Evolutionary conservation across 2,113 vertebrate genomes (phyloP), one percentile per base, ranked within the genome.

Genomic region (Psilopogon haemacephalus): DNA sequence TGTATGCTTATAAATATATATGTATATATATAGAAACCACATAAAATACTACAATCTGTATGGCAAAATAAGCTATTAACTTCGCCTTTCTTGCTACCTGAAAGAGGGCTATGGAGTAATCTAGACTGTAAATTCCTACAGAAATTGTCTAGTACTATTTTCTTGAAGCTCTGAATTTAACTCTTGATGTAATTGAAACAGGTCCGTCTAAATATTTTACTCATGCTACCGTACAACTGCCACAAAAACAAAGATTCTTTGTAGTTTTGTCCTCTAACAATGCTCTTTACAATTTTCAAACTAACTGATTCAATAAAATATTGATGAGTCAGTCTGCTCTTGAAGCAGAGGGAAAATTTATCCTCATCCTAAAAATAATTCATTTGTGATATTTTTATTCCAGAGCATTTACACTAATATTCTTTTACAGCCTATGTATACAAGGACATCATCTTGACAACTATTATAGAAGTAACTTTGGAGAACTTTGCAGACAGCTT

Each of bases 401-500:
- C 4, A 5, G 37, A 67, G 5, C 4, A 56, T 5, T 33, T 24
- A 52, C 46, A 67, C 1, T 1, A 52, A 40, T 68, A n/a, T 38
- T 75, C 16, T 64, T 7, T 32, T 72, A 68, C 11, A 59, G 7
- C 1, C 0, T 42, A 30, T 0, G 0, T 55, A 32, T 46, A 81
- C 13, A 10, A 82, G 56, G 30, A 40, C 32, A 82, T 24, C 4
- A 67, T 50, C 5, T 58, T 88, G 9, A 8, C 11, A 81, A 69
- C 23, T 62, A n/a, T 19, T 37, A 48, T 62, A 67, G 35, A 92
- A 56, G 15, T 33, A 46, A 70, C 5, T 75, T 78, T 50, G 70
- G 11, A 64, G 42, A 86, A 46, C 16, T 83, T 89, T 88, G 28
- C 74, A 15, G 21, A 4, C 91, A 38, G 35, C 20, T 86, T 93